Conservation (phyloP, 2,888 invertebrate species). For the Rotaria socialis region DNA sequence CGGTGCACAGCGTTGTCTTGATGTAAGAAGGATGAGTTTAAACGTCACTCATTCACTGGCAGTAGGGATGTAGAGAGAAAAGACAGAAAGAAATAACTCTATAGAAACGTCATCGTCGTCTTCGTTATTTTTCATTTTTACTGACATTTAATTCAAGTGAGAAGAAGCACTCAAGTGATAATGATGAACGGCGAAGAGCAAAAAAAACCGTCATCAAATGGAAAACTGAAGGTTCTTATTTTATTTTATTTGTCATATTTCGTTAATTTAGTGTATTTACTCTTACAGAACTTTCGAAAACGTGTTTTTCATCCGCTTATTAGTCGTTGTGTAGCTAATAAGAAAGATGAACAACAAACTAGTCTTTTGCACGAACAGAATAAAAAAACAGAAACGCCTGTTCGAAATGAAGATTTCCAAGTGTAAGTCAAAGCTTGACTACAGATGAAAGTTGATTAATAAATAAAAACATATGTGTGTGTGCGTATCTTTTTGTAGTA, state of each 20-base stretch:
- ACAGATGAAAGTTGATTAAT: no score
- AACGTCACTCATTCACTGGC: not conserved
- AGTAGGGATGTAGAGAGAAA: not conserved
- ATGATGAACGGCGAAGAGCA: not conserved
- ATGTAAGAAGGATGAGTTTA: not conserved
- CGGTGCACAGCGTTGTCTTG: not conserved
- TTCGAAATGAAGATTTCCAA: slow-evolving; percentile 8
- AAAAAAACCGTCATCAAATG: not conserved
- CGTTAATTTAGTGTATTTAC: not conserved
- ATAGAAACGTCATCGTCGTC: not conserved
- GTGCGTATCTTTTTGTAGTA: slow-evolving; percentile 45
- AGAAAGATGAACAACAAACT: not conserved
- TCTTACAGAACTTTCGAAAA: not conserved
- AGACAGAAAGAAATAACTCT: not conserved
- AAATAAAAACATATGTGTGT: no score
- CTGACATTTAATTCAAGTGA: not conserved
- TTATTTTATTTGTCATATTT: no score
- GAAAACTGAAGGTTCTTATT: not conserved
- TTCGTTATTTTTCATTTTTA: not conserved
- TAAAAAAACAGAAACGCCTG: not conserved
- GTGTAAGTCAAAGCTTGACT: not conserved
- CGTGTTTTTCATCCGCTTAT: not conserved
- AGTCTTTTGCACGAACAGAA: not conserved
- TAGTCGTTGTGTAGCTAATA: not conserved
- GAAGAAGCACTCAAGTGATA: not conserved